Conservation (phyloP, 2,888 invertebrate genomes). For the Isoperla grammatica region DNA sequence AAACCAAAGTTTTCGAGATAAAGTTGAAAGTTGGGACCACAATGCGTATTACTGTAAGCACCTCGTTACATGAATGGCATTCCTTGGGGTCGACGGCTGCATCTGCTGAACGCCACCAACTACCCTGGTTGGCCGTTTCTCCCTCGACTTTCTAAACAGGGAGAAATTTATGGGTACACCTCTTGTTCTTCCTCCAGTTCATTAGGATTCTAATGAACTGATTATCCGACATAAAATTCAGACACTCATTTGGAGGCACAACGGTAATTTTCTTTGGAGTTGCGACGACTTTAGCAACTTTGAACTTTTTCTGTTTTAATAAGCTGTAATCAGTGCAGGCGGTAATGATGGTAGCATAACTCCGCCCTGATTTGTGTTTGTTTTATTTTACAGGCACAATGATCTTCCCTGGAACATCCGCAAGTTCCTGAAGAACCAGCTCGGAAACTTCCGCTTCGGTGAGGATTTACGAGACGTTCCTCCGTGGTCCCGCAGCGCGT, state of each 20-base stretch:
- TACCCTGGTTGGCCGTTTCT: not conserved
- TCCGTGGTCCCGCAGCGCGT: slow-evolving; percentile 68
- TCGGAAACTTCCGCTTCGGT: slow-evolving; percentile 58
- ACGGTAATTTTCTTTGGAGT: too few relatives aligned
- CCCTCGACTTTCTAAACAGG: too few relatives aligned
- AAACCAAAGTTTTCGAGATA: not conserved
- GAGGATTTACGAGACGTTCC: slow-evolving; percentile 62
- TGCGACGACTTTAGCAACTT: too few relatives aligned
- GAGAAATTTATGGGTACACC: too few relatives aligned
- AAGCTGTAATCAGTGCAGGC: too few relatives aligned
- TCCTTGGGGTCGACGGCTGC: not conserved
- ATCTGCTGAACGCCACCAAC: not conserved
- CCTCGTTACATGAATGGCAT: not conserved
- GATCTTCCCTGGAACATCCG: slow-evolving; percentile 48
- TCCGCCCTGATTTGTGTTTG: not conserved
- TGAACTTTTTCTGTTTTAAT: too few relatives aligned
- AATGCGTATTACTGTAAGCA: not conserved
- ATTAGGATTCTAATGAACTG: not conserved
- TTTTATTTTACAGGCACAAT: slow-evolving; percentile 44
- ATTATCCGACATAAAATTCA: not conserved
- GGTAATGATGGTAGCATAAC: not conserved
- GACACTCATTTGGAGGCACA: too few relatives aligned
- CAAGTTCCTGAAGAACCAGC: slow-evolving; percentile 48
- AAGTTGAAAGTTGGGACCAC: not conserved
- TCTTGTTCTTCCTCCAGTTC: too few relatives aligned